phyloP scores from a whole-genome alignment of 2,113 vertebrate species.

The Struthio camelus region DNA sequence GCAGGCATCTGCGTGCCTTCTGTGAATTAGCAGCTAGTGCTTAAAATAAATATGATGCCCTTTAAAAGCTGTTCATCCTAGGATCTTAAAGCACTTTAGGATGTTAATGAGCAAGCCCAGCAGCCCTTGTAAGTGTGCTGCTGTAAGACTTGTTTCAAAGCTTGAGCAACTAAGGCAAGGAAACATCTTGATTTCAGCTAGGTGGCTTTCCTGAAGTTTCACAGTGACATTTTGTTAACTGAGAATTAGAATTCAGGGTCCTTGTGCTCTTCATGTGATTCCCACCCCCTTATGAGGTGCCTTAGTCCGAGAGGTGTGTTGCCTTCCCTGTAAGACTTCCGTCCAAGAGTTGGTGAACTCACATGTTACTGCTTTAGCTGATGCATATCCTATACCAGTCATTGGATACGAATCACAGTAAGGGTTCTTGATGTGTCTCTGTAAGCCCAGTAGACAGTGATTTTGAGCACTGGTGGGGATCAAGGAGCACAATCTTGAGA shows the following conservation, averaged over 20 bases:
- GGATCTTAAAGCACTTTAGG: neutral
- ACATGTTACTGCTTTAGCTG: neutral
- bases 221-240: neutral
- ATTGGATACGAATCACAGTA: neutral
- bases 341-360: neutral
- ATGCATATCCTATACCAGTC: neutral
- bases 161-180: neutral
- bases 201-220: neutral
- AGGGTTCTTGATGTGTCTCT: neutral
- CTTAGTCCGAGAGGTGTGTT: neutral
- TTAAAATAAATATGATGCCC: neutral
- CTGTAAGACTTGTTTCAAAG: neutral
- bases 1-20: neutral
- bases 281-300: neutral
- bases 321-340: neutral
- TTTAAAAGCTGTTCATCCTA: neutral
- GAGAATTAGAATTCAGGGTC: neutral
- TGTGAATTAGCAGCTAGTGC: neutral
- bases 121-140: neutral
- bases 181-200: neutral
- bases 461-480: accelerated
- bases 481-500: accelerated
- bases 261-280: neutral
- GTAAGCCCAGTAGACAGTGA: neutral
- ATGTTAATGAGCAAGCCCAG: neutral